Base-by-base conservation (phyloP, 2,888 invertebrate species). In the Fabriciana adippe region DNA sequence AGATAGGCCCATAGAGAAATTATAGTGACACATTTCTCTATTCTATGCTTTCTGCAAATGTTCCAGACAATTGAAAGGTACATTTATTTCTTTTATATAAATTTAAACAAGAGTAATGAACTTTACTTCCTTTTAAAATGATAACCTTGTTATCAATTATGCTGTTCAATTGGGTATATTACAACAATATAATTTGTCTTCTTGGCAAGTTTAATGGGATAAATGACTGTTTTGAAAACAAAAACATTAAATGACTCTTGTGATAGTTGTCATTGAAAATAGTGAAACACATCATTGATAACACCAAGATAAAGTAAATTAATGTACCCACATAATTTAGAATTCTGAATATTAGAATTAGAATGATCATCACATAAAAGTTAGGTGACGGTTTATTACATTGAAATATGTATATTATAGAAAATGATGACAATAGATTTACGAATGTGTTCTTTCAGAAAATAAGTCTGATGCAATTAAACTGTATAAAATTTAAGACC, bases 101-200 rank as follows among this genome's bases (percentile, higher is more conserved):
- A 68, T 64, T 68, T 70, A 48, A 69, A 41, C 57, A 71, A 73
- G 81, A 85, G 79, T 81, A 78, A 75, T 78, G 82, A 85, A 82
- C 85, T 76, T 73, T 55, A 78, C 80, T 83, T 88, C 88, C 89
- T 81, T 69, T 80, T 74, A 75, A 68, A 76, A 75, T 81, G 80
- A 78, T 79, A 81, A 74, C 74, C 74, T 74, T 75, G 73, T 75
- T 76, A 74, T 75, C 74, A 75, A 76, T 75, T 75, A 74, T 73
- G 72, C 71, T 73, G 70, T 69, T 74, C 72, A 74, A 75, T 75
- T 73, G 66, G 67, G 59, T 55, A 67, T 68, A 71, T 72, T 66
- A 61, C 59, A 73, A 73, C 70, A 70, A 69, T 59, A 65, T 51
- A 60, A 68, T 66, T 68, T 67, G 60, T 66, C 70, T 53, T 61